phyloP scores from a whole-genome alignment of 1,140 invertebrate species.

The Pemphigus obesinymphae region DNA sequence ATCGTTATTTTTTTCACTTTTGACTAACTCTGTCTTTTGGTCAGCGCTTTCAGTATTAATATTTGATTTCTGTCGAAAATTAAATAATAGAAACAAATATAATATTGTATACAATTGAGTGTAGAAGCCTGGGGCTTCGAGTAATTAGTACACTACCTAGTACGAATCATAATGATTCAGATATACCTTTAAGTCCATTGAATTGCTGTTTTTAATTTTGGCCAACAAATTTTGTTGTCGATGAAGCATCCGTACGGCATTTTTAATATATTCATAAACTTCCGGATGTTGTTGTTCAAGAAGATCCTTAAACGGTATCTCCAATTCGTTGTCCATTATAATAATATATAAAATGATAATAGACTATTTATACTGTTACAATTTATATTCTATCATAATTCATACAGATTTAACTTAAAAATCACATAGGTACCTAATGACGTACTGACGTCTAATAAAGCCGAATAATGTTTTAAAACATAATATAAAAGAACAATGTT shows the following conservation, averaged over 20 bases:
- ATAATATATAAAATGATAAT: too few species aligned
- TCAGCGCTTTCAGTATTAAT: background rate
- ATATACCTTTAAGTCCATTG: background rate
- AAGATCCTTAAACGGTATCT: slow-evolving; percentile 9
- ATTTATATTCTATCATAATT: too few species aligned
- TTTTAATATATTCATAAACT: slow-evolving; percentile 6
- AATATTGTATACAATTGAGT: too few species aligned
- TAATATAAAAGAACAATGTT: too few species aligned
- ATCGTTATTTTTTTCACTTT: background rate
- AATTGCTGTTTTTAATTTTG: background rate
- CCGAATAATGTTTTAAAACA: too few species aligned
- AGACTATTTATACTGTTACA: too few species aligned
- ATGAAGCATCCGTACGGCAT: background rate
- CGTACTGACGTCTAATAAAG: too few species aligned
- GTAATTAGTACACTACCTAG: background rate
- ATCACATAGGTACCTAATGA: too few species aligned
- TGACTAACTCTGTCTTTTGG: background rate
- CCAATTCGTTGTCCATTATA: background rate
- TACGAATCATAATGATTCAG: background rate
- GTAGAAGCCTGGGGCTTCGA: too few species aligned
- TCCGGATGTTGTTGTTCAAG: background rate
- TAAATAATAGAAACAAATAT: background rate
- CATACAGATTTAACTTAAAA: too few species aligned
- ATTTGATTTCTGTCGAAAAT: background rate
- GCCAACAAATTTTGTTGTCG: slow-evolving; percentile 19